Conservation (phyloP, 53 echinoderm and acorn worm species). For the Echinarachnius parma region DNA sequence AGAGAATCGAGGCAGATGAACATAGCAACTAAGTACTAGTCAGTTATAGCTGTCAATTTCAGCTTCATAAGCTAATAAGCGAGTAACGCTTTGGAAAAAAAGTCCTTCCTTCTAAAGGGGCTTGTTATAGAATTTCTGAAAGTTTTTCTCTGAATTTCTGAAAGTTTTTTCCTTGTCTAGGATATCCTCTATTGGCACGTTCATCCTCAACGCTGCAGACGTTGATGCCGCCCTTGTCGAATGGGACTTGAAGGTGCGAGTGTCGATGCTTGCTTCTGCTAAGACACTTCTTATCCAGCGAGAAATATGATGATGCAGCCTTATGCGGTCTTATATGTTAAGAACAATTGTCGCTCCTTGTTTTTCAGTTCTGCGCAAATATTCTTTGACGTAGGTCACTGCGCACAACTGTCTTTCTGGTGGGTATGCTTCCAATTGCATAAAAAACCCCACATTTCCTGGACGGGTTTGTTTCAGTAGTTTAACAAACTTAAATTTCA, state of each 20-base stretch:
- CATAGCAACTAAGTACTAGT: no score
- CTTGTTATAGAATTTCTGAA: conserved; percentile 30
- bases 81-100: conserved; percentile 8
- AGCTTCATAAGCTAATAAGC: no score
- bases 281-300: conserved; percentile 38
- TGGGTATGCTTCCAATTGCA: conserved; percentile 35
- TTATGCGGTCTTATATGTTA: conserved; percentile 33
- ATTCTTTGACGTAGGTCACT: conserved; percentile 24
- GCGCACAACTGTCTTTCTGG: conserved; percentile 43
- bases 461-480: conserved; percentile 34
- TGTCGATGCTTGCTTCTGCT: conserved; percentile 18
- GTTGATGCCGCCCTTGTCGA: conserved; percentile 32
- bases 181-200: conserved; percentile 30
- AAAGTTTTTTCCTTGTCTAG: conserved; percentile 24
- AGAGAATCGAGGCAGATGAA: no score
- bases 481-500: conserved; percentile 3
- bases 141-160: no score
- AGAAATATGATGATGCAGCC: no score
- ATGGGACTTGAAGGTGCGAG: conserved; percentile 10
- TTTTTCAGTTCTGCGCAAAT: conserved; percentile 13
- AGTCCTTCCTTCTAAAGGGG: neutral
- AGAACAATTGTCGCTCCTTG: conserved; percentile 14
- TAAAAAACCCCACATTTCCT: conserved; percentile 25
- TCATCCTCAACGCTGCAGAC: conserved; percentile 18
- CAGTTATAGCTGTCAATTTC: neutral